Evolutionary conservation across 2,888 invertebrate genomes (phyloP).

Genomic region (Pristionchus fissidentatus): DNA sequence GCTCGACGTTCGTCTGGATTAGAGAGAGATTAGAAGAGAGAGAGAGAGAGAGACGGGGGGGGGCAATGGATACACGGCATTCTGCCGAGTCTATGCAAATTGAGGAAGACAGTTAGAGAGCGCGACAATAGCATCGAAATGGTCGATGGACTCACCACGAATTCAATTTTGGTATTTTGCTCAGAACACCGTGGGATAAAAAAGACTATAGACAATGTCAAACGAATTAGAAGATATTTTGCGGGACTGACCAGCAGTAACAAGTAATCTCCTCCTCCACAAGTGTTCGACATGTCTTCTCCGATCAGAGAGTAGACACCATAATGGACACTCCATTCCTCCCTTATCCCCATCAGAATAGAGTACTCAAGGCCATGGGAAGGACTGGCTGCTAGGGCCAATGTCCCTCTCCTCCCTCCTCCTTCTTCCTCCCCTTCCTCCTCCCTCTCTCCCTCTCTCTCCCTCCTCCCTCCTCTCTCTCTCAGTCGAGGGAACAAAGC

Average conservation of each 20-base stretch:
- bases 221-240: no score
- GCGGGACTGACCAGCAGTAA: slow-evolving; percentile 38
- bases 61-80: no score
- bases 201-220: neutral
- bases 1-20: slow-evolving; percentile 36
- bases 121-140: no score
- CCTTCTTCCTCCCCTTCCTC: neutral
- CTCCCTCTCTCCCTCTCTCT: slow-evolving; percentile 26
- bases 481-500: slow-evolving; percentile 37
- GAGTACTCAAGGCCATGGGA: neutral
- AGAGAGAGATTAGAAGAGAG: no score
- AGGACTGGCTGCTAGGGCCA: neutral
- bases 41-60: neutral
- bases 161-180: no score
- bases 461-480: slow-evolving; percentile 42
- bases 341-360: neutral
- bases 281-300: slow-evolving; percentile 43
- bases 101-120: no score
- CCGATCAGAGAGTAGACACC: slow-evolving; percentile 47
- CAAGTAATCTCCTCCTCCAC: slow-evolving; percentile 42
- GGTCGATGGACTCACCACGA: no score
- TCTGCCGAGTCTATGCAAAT: no score
- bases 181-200: no score
- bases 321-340: slow-evolving; percentile 44
- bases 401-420: neutral